These are phyloP conservation scores for Leptodactylus fuscus DNA, from an alignment of 2,113 vertebrate genomes.

Conservation along the genomic window DNA sequence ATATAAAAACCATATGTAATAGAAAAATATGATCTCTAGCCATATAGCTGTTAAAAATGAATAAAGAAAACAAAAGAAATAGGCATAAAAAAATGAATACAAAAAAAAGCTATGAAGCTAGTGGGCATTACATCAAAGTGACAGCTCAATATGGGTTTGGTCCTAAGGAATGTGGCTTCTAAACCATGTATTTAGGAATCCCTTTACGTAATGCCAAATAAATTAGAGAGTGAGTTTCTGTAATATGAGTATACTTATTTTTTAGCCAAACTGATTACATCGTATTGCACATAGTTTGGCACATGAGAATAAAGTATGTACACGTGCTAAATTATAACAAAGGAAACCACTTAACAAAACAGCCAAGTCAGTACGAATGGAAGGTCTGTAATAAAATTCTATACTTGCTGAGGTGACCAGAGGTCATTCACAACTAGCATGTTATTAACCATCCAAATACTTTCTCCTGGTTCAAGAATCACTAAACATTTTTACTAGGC, in stretches of 20 bases:
- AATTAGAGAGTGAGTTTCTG: constrained; percentile 22
- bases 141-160: constrained; percentile 3
- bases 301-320: constrained; percentile 27
- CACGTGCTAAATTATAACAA: constrained; percentile 38
- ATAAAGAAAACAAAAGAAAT: no score
- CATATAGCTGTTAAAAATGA: no score
- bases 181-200: not conserved
- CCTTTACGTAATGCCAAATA: constrained; percentile 14
- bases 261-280: constrained; percentile 47
- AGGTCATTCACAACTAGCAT: not conserved
- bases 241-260: not conserved
- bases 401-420: not conserved
- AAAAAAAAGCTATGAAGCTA: not conserved
- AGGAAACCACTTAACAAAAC: constrained; percentile 29
- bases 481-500: no score
- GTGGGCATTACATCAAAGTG: not conserved
- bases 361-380: not conserved
- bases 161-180: constrained; percentile 12
- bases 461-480: not conserved
- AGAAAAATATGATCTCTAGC: no score
- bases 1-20: no score
- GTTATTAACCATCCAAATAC: not conserved
- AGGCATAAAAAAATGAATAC: no score
- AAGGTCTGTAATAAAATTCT: constrained; percentile 23
- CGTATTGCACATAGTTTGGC: constrained; percentile 26